Evolutionary conservation across 2,113 vertebrate genomes (phyloP).

Genomic region (Aegypius monachus): DNA sequence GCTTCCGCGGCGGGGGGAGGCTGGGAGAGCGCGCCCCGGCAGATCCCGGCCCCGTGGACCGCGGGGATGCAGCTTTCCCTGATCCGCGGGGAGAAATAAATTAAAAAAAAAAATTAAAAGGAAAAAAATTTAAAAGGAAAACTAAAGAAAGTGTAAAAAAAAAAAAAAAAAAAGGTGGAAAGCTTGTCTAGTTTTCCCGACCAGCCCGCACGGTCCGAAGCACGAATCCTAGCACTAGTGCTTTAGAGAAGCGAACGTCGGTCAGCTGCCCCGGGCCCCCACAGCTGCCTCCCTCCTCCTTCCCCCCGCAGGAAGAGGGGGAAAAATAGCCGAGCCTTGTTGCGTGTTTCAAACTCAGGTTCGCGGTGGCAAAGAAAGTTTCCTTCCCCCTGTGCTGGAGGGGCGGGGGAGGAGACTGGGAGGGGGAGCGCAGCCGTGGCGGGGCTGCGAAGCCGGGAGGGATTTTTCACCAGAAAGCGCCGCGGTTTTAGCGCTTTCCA

Average conservation of each 20-base stretch:
- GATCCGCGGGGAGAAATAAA: not conserved
- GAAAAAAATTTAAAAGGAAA: too few species aligned
- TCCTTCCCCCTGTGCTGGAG: not conserved
- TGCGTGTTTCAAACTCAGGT: slow-evolving; percentile 18
- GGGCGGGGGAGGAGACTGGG: slow-evolving; percentile 25
- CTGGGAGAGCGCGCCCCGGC: not conserved
- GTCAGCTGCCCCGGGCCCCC: not conserved
- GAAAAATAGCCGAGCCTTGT: not conserved
- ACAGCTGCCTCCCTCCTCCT: not conserved
- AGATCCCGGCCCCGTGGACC: not conserved
- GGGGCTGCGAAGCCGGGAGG: not conserved
- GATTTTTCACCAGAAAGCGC: not conserved
- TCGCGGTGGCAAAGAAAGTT: slow-evolving; percentile 22
- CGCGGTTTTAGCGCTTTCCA: not conserved
- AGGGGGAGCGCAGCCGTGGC: not conserved
- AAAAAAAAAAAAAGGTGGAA: not conserved
- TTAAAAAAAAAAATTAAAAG: not conserved
- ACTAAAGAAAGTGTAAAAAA: not conserved
- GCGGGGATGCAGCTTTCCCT: not conserved
- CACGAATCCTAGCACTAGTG: not conserved
- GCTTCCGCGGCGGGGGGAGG: not conserved
- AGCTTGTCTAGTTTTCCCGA: not conserved
- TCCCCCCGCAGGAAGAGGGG: not conserved
- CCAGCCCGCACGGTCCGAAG: not conserved
- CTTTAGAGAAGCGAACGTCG: not conserved